phyloP scores from a whole-genome alignment of 2,113 vertebrate genomes.

The Pygoscelis antarcticus region DNA sequence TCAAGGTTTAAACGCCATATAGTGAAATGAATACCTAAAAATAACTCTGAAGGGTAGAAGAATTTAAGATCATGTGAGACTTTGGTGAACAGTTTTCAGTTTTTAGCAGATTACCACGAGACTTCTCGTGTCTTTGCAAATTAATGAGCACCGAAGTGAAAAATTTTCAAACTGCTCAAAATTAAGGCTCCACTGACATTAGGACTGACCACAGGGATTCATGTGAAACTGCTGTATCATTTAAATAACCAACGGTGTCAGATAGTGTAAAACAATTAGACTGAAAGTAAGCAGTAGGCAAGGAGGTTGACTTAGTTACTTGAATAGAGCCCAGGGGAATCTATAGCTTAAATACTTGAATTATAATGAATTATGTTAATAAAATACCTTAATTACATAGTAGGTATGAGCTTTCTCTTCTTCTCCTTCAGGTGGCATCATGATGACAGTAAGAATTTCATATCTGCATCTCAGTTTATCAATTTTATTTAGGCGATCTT shows the following conservation, averaged over 20 bases:
- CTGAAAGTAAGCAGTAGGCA: neutral
- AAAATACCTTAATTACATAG: constrained; percentile 88
- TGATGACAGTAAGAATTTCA: constrained; percentile 81
- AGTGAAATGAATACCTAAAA: neutral
- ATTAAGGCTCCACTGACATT: neutral
- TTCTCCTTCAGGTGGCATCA: constrained; percentile 86
- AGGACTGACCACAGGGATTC: neutral
- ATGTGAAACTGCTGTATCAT: neutral
- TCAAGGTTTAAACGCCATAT: neutral
- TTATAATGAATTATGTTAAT: neutral
- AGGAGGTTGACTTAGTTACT: neutral
- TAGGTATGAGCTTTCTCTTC: constrained; percentile 85
- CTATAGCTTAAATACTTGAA: neutral
- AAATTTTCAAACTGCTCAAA: neutral
- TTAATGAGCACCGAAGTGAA: neutral
- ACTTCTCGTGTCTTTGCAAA: neutral
- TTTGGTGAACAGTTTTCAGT: neutral
- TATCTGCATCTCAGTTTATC: constrained; percentile 86
- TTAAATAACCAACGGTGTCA: neutral
- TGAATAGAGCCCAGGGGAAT: neutral
- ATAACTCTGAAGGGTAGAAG: neutral
- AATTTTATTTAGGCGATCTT: constrained; percentile 86
- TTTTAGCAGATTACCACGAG: neutral
- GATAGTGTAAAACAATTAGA: neutral
- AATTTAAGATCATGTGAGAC: neutral